Evolutionary conservation across 2,113 vertebrate genomes (phyloP).

Genomic region (Gobius niger): DNA sequence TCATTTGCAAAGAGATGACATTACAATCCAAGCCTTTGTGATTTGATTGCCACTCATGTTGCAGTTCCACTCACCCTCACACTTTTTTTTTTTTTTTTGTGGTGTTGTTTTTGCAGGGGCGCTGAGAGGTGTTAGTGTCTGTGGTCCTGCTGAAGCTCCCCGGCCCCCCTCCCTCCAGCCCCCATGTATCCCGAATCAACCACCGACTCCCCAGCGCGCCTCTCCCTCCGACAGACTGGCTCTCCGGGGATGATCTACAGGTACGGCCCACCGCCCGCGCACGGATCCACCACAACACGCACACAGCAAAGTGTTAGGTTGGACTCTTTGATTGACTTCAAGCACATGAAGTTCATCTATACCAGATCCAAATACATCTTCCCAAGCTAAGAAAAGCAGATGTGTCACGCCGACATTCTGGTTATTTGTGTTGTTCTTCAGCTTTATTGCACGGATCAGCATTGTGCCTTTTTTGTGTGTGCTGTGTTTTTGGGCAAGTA

Average conservation of each 20-base stretch:
- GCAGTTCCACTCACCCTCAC: neutral
- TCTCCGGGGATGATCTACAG: slow-evolving; percentile 99
- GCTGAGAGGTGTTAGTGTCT: slow-evolving; percentile 52
- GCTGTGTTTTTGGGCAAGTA: no score
- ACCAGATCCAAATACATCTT: no score
- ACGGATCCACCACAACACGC: neutral
- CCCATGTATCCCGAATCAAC: slow-evolving; percentile 99
- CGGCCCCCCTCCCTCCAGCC: slow-evolving; percentile 72
- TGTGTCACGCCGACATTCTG: no score
- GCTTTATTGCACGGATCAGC: no score
- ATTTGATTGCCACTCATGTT: no score
- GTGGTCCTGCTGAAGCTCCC: slow-evolving; percentile 55
- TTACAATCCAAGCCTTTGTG: no score
- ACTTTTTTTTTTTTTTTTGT: neutral
- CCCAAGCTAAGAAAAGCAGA: no score
- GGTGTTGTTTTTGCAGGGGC: slow-evolving; percentile 43
- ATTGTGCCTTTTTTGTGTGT: no score
- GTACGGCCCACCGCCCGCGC: slow-evolving; percentile 67
- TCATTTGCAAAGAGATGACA: no score
- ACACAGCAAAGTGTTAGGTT: neutral
- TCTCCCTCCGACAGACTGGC: slow-evolving; percentile 93
- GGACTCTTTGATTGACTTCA: no score
- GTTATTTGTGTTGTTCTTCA: no score
- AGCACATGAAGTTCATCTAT: no score
- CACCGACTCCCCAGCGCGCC: slow-evolving; percentile 95